Base-by-base conservation (phyloP, 2,797 vertebrate species). In the Aselliscus stoliczkanus region DNA sequence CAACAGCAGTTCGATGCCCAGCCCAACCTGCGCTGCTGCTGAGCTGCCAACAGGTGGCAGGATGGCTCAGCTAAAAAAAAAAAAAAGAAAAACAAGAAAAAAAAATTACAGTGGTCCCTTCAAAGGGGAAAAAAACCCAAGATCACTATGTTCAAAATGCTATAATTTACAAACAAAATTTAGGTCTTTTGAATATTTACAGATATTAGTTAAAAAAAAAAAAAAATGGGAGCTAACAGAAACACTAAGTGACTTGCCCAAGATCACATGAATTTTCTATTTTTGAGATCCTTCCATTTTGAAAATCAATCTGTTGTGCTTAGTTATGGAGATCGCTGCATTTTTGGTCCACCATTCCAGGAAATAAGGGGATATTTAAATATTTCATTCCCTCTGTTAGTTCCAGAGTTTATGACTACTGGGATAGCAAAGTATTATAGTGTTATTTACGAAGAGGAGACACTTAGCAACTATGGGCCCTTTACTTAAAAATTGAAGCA, bases 251-350 rank as follows among this genome's bases (percentile, higher is more conserved):
- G 29, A 94, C 47, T 29, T 87, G 54, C 47, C 29, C 14, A 34
- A 42, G 44, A 76, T 25, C 47, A 80, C n/a, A 14, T 20, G 62
- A 70, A 37, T 17, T 91, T 70, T 88, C 81, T 89, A 42, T 58
- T 90, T 93, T 56, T 76, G 44, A 90, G 80, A 86, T 56, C 14
- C 67, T 81, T 56, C 44, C 83, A 31, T 93, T 89, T 93, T 44
- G 47, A 88, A 95, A 95, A 84, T 39, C 67, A 89, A 27, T 84
- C 58, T 50, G 2, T 52, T 90, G 39, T 70, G 37, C 29, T 42
- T 60, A 58, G 37, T 7, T 88, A 64, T 52, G 42, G 44, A 60
- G 84, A 64, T 81, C 42, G 62, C 4, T 79, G 39, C 7, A 65
- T 75, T 88, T 88, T 60, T 90, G 54, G 34, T 39, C 29, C 81